A percentile compares a stretch with the other conserved stretches of the same genome.
These are phyloP conservation scores for Chrysina gloriosa DNA, from an alignment of 2,888 invertebrate genomes.

Conservation along the genomic window DNA sequence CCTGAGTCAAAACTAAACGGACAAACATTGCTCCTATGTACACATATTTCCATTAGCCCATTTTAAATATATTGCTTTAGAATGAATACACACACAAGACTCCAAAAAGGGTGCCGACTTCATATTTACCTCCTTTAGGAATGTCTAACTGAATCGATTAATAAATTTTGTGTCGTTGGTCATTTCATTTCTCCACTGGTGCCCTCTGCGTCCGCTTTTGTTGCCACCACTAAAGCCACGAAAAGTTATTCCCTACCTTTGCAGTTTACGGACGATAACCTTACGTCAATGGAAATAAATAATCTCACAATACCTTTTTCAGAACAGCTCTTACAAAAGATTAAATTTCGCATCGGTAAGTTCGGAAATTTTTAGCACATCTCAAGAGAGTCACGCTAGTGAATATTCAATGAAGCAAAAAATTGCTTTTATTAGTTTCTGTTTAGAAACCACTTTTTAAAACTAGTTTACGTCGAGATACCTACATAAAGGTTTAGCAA, in stretches of 20 bases:
- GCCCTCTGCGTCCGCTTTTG: slow-evolving; percentile 29
- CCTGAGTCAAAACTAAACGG: slow-evolving; percentile 59
- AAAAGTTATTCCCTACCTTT: slow-evolving; percentile 11
- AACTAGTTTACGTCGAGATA: not conserved
- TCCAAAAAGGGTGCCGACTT: slow-evolving; percentile 54
- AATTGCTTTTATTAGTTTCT: slow-evolving; percentile 34
- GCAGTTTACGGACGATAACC: slow-evolving; percentile 37
- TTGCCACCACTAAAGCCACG: slow-evolving; percentile 17
- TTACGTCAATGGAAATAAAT: slow-evolving; percentile 32
- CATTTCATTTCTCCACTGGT: slow-evolving; percentile 19
- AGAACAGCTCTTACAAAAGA: slow-evolving; percentile 28
- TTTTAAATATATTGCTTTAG: slow-evolving; percentile 61
- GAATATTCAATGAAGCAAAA: slow-evolving; percentile 37
- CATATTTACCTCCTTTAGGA: slow-evolving; percentile 49
- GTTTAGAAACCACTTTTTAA: slow-evolving; percentile 9
- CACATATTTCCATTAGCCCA: slow-evolving; percentile 60
- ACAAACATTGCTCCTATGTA: slow-evolving; percentile 60
- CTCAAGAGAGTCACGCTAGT: slow-evolving; percentile 17
- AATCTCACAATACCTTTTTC: slow-evolving; percentile 31
- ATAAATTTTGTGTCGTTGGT: slow-evolving; percentile 39
- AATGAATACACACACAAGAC: slow-evolving; percentile 54
- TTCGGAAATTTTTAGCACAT: slow-evolving; percentile 37
- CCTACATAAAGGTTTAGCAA: not conserved
- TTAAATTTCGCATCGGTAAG: slow-evolving; percentile 30
- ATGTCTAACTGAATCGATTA: slow-evolving; percentile 43